Evolutionary conservation across 2,888 invertebrate species (phyloP), one percentile per base, ranked within the genome.

Genomic region (Calliphora vomitoria): DNA sequence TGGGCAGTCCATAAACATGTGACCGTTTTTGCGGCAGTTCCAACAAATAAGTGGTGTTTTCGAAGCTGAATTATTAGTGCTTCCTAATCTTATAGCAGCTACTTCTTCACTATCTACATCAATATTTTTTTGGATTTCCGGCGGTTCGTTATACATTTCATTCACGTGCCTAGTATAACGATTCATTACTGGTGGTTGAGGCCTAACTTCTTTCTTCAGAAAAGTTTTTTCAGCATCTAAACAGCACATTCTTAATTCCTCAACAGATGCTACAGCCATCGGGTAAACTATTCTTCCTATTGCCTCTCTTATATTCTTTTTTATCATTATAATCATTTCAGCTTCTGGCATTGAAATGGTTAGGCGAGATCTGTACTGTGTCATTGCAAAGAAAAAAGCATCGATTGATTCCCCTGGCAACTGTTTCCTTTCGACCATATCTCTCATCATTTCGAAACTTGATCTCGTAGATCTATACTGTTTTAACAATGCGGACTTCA

Each of bases 1-100:
- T 15, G 41, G 25, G 8, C 58, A 66, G 41, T 66, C 66, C 66
- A 66, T 66, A 18, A 66, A 64, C n/a, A 13, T 18, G 58, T 71
- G 69, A 1, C 69, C 69, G 4, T 31, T 31, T 35, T 72, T 38
- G 18, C 35, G 53, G 10, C 55, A 75, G 10, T 60, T 75, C 74
- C 60, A 75, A n/a, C 74, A 75, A 47, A 62, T 10, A 15, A 75
- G 4, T 13, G 18, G 8, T 18, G 8, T 4, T 8, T 8, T 66
- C 25, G 25, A 25, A 8, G 66, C 4, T 8, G 3, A 8, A 3
- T 4, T 4, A 38, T 66, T 41, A 4, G 8, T 15, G 13, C 1
- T 38, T 4, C 3, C 18, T n/a, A n/a, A 15, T 15, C 13, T 35
- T 2, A 62, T 8, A 0, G 41, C 74, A 1, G 74, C 41, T 8